Evolutionary conservation across 2,113 vertebrate genomes (phyloP), one percentile per base, ranked within the genome.

Genomic region (Anoplopoma fimbria): DNA sequence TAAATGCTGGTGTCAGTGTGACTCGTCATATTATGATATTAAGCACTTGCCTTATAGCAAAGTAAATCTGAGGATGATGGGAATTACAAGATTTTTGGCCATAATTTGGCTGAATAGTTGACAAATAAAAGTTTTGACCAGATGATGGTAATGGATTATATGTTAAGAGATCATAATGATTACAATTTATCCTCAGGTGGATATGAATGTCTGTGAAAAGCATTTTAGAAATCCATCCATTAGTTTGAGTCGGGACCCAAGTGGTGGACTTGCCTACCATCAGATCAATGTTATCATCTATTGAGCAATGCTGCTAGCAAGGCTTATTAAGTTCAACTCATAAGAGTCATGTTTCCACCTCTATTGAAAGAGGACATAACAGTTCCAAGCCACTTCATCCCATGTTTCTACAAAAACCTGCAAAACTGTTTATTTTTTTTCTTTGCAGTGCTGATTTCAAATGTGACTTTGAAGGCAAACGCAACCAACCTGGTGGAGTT

Each of bases 401-500:
- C 6, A 57, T 8, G 9, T 42, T 49, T 33, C 1, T 0, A 45
- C 4, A 40, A 51, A n/a, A 45, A 71, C 33, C 1, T 74, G 5
- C 53, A 9, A 19, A 70, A 38, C 12, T 0, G 2, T 47, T 29
- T 49, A 2, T 63, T 51, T 47, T 13, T 58, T 60, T 75, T 60
- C 17, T 38, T 79, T 25, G n/a, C 87, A 96, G 95, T 68, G 49
- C 87, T 88, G 4, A 65, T 96, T 84, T 91, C 85, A 63, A 82
- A 90, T 25, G 91, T 92, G 42, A 85, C 80, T 6, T 0, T 93
- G 69, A 75, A 1, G 2, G 88, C 83, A 51, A 89, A 49, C 2
- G 42, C 21, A 25, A 88, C 81, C 38, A 25, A 90, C 57, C 79
- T 94, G 58, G 89, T 95, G 81, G 95, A 95, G 83, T 90, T 87